Percentiles rank a stretch among this genome's conserved stretches.
phyloP scores from a whole-genome alignment of 2,113 vertebrate species.

The Psilopsiagon aurifrons region DNA sequence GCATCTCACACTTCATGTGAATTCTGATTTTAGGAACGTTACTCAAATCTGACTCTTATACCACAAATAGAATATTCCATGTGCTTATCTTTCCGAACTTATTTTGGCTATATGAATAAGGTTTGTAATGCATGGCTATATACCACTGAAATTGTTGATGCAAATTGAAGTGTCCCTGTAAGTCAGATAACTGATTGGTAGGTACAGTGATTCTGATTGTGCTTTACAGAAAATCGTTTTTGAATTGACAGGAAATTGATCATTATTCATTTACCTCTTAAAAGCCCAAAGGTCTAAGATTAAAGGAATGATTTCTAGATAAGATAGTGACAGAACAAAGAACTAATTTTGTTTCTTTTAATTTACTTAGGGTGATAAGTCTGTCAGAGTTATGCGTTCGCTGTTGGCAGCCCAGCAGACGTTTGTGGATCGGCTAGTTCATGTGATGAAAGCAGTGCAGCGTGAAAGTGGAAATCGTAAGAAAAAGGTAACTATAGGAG shows the following conservation, averaged over 20 bases:
- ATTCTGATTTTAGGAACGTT: background rate
- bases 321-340: constrained; percentile 12
- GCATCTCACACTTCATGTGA: background rate
- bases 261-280: constrained; percentile 29
- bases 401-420: constrained; percentile 95
- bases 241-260: constrained; percentile 11
- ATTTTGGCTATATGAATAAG: background rate
- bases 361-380: constrained; percentile 89
- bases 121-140: background rate
- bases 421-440: constrained; percentile 93
- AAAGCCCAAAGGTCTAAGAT: background rate
- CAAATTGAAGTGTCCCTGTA: background rate
- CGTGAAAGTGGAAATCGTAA: constrained; percentile 97
- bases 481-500: constrained; percentile 85
- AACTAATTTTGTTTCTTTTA: constrained; percentile 56
- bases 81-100: background rate
- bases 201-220: background rate
- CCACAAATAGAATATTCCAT: fast-evolving
- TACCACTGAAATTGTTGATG: background rate
- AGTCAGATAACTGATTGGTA: constrained; percentile 41
- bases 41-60: background rate
- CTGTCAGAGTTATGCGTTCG: constrained; percentile 95
- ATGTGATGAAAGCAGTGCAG: constrained; percentile 98
- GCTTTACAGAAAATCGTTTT: constrained; percentile 23
- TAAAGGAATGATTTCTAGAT: constrained; percentile 23